These are phyloP conservation scores for Ptilorrhoa leucosticta DNA, from an alignment of 2,113 vertebrate genomes.

Conservation along the genomic window DNA sequence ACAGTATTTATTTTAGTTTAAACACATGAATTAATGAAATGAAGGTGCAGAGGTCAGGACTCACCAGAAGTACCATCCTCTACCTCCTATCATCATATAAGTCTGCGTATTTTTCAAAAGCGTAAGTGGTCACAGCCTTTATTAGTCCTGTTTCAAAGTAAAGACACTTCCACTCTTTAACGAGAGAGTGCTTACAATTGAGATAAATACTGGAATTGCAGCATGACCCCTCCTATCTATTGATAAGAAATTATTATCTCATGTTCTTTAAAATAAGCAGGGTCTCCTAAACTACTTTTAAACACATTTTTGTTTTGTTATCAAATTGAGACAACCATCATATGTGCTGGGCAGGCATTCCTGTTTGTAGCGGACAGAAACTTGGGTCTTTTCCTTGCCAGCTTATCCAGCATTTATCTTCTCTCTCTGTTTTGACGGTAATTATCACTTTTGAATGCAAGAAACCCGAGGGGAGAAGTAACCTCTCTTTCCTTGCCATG, in stretches of 20 bases:
- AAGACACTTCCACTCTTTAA: neutral
- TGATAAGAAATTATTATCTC: neutral
- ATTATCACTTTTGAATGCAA: constrained; percentile 45
- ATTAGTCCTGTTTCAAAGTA: neutral
- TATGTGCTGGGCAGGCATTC: neutral
- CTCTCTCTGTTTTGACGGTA: constrained; percentile 36
- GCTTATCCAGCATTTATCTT: constrained; percentile 33
- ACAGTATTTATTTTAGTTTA: neutral
- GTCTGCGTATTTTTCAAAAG: neutral
- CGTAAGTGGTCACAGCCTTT: neutral
- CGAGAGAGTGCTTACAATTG: neutral
- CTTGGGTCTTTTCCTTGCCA: constrained; percentile 14
- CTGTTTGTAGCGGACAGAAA: neutral
- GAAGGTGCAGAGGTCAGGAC: neutral
- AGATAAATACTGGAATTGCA: neutral
- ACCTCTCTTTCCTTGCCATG: constrained; percentile 47
- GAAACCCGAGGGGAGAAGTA: constrained; percentile 37
- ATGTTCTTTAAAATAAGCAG: neutral
- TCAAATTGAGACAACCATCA: neutral
- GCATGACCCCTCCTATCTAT: neutral
- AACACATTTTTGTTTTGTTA: neutral
- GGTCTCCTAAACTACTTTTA: neutral
- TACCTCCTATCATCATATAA: neutral
- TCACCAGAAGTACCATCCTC: neutral
- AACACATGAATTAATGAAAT: neutral